These are phyloP conservation scores for Bombyx mori DNA, from an alignment of 1,140 invertebrate genomes.

Conservation along the genomic window DNA sequence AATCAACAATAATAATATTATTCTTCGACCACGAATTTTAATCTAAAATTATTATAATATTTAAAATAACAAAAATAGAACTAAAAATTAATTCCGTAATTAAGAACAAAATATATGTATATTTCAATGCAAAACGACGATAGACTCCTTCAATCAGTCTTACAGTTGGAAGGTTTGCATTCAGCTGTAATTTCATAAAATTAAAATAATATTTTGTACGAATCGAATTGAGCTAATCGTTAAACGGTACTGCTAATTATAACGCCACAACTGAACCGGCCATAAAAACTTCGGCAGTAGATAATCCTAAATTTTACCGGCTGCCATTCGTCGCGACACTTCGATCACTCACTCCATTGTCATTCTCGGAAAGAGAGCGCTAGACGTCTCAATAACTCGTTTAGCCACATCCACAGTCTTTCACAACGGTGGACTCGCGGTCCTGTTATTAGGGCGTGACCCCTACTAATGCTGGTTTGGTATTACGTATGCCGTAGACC, in stretches of 20 bases:
- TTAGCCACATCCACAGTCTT: slow-evolving; percentile 37
- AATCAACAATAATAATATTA: too few relatives aligned
- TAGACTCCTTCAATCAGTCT: slow-evolving; percentile 12
- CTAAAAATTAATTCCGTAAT: too few relatives aligned
- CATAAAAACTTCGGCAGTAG: background rate
- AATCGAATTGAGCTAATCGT: slow-evolving; percentile 17
- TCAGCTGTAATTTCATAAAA: slow-evolving; percentile 1
- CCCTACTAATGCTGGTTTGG: slow-evolving; percentile 34
- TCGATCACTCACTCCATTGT: slow-evolving; percentile 20
- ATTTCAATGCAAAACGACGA: too few relatives aligned
- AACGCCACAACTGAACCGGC: background rate
- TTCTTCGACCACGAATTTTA: too few relatives aligned
- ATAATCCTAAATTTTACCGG: background rate
- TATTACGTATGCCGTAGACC: slow-evolving; percentile 20
- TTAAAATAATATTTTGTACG: slow-evolving; percentile 14
- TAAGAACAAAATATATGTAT: too few relatives aligned
- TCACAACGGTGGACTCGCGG: slow-evolving; percentile 41
- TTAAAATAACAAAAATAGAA: too few relatives aligned
- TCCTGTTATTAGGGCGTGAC: slow-evolving; percentile 12
- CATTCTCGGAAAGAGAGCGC: slow-evolving; percentile 22
- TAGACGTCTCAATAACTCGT: slow-evolving; percentile 19
- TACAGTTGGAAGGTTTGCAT: slow-evolving; percentile 17
- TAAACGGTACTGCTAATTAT: background rate
- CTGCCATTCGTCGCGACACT: slow-evolving; percentile 2
- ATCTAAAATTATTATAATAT: too few relatives aligned